phyloP scores from a whole-genome alignment of 2,888 invertebrate genomes.

The Acrocera orbiculus region DNA sequence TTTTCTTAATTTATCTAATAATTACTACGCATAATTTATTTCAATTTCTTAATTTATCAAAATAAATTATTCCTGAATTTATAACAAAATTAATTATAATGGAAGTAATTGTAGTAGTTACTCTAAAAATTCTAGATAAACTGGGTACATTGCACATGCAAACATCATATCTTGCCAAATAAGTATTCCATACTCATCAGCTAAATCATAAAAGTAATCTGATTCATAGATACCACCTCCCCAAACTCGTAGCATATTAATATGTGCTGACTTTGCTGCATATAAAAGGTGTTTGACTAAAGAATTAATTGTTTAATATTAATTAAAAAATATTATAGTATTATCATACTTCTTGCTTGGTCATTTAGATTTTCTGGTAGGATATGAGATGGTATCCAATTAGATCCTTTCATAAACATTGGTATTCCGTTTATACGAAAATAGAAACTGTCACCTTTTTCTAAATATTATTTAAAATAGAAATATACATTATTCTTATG shows the following conservation, averaged over 20 bases:
- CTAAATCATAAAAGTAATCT: constrained; percentile 70
- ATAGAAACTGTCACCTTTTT: constrained; percentile 57
- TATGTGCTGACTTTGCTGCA: constrained; percentile 58
- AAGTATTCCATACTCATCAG: constrained; percentile 77
- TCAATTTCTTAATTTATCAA: neutral
- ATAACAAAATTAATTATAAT: constrained; percentile 3
- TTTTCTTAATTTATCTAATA: neutral
- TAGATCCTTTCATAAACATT: constrained; percentile 90
- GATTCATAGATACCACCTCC: constrained; percentile 94
- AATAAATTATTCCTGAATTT: neutral
- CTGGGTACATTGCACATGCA: constrained; percentile 89
- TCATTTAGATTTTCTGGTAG: constrained; percentile 56
- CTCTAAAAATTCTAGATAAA: constrained; percentile 47
- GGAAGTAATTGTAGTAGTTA: constrained; percentile 21
- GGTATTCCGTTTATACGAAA: constrained; percentile 71
- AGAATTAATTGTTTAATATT: neutral
- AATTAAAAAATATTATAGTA: neutral
- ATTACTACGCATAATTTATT: constrained; percentile 2
- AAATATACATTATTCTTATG: too few species aligned
- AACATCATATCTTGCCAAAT: constrained; percentile 99
- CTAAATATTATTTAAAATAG: too few species aligned
- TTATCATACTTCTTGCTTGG: constrained; percentile 28
- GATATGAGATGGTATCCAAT: constrained; percentile 79
- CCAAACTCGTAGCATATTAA: constrained; percentile 95
- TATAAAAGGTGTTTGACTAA: constrained; percentile 45